Evolutionary conservation across 2,113 vertebrate genomes (phyloP), one percentile per base, ranked within the genome.

Genomic region (Xenopus laevis): DNA sequence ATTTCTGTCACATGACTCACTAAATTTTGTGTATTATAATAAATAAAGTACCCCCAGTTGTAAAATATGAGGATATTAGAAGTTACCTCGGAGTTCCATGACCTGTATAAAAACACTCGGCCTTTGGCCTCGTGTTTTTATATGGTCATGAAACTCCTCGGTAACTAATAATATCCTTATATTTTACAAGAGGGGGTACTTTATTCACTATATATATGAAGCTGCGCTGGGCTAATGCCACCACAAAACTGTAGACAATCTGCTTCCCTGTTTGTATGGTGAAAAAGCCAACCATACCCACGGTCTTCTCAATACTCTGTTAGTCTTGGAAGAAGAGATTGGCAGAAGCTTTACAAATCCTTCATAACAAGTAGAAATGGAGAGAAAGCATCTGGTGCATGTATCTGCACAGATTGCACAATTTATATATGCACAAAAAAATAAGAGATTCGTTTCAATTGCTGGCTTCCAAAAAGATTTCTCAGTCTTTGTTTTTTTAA

Each of bases 371-470:
- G 68, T 59, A 33, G 68, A 60, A 21, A 59, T 71, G 18, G 55
- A 71, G 53, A 23, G 68, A 59, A 71, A 71, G 55, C 68, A 71
- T 71, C 68, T 71, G 68, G 55, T 71, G 27, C 45, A n/a, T 71
- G 55, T 71, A 44, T 70, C 55, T 59, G 68, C 40, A 44, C 68
- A 45, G 27, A 59, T 45, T 70, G 68, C 40, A 30, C 59, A 53
- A 71, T 71, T 60, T 60, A 59, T 71, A n/a, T 33, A 59, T 20
- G 20, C 11, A 30, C 33, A 59, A 71, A 71, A n/a, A 58, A 44
- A 44, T 10, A 16, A 40, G 21, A 68, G 33, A 57, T 57, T 57
- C 9, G 57, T 55, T 40, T 68, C 53, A 46, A 55, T 15, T n/a
- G 17, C 57, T 57, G 52, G 52, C 52, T 68, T 20, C 13, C 52